Percentiles rank a stretch among this genome's conserved stretches.
These are phyloP conservation scores for Neoniphon sammara DNA, from an alignment of 2,797 vertebrate genomes.

Conservation along the genomic window DNA sequence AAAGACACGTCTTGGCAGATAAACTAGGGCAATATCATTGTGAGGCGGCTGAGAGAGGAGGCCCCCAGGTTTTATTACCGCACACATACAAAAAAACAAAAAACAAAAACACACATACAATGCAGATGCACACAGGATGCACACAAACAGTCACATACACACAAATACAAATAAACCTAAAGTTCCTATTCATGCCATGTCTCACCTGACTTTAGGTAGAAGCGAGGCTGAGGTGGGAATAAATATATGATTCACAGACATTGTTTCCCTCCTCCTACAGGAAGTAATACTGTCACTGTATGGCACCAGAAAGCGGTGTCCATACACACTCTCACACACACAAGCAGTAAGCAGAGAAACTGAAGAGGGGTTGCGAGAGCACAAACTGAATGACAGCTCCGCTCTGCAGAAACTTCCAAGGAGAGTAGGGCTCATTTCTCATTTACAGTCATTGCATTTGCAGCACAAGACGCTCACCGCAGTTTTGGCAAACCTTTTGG, in stretches of 20 bases:
- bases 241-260: constrained; percentile 11
- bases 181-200: background rate
- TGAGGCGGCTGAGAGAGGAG: constrained; percentile 55
- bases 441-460: too few species aligned
- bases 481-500: too few species aligned
- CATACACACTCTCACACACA: constrained; percentile 10
- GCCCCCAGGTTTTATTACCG: constrained; percentile 54
- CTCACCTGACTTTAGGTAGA: constrained; percentile 46
- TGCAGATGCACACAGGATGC: constrained; percentile 13
- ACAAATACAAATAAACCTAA: background rate
- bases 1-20: constrained; percentile 80
- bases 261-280: background rate
- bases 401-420: background rate
- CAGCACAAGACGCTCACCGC: too few species aligned
- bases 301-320: constrained; percentile 3
- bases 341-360: background rate
- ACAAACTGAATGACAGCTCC: background rate
- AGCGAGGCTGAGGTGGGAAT: constrained; percentile 48
- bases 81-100: background rate
- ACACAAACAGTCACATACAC: constrained; percentile 3
- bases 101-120: constrained; percentile 14
- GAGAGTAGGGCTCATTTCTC: too few species aligned
- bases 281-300: background rate
- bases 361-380: background rate
- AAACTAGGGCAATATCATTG: constrained; percentile 70